Percentiles rank a stretch among this genome's conserved stretches.
Conservation (phyloP, 2,888 invertebrate species). For the Elysia crispata region DNA sequence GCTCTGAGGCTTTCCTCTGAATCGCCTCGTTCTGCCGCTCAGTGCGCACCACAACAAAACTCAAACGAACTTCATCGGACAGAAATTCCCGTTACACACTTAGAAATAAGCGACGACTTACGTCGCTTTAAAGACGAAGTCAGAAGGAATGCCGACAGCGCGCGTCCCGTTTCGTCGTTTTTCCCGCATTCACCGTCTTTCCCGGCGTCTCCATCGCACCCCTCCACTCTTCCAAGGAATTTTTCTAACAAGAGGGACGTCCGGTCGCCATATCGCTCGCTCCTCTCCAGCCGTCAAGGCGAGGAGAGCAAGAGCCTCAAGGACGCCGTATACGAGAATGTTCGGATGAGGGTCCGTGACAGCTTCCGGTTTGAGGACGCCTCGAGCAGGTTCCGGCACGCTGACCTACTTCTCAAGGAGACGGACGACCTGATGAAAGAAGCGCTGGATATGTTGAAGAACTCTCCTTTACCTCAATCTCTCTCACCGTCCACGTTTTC, state of each 20-base stretch:
- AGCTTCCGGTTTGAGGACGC: constrained; percentile 36
- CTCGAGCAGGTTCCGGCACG: constrained; percentile 12
- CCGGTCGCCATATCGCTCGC: too few relatives aligned
- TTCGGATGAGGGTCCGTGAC: constrained; percentile 14
- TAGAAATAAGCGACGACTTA: background rate
- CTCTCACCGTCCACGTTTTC: too few relatives aligned
- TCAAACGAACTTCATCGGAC: background rate
- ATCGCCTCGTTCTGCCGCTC: too few relatives aligned
- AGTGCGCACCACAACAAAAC: background rate
- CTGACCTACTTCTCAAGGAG: constrained; percentile 37
- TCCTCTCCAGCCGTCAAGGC: background rate
- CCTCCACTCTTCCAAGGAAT: too few relatives aligned
- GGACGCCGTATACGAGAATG: constrained; percentile 35
- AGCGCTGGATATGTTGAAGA: constrained; percentile 25
- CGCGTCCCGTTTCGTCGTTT: too few relatives aligned
- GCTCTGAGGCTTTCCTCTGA: too few relatives aligned
- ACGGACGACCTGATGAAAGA: constrained; percentile 44
- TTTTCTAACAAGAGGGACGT: too few relatives aligned
- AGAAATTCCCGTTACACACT: constrained; percentile 27
- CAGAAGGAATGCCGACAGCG: too few relatives aligned
- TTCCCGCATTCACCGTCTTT: too few relatives aligned
- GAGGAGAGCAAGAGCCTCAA: background rate
- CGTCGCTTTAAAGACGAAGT: too few relatives aligned
- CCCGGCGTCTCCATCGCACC: too few relatives aligned
- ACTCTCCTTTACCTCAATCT: background rate